These are phyloP conservation scores for Oreortyx pictus DNA, from an alignment of 2,797 vertebrate genomes.

Conservation along the genomic window DNA sequence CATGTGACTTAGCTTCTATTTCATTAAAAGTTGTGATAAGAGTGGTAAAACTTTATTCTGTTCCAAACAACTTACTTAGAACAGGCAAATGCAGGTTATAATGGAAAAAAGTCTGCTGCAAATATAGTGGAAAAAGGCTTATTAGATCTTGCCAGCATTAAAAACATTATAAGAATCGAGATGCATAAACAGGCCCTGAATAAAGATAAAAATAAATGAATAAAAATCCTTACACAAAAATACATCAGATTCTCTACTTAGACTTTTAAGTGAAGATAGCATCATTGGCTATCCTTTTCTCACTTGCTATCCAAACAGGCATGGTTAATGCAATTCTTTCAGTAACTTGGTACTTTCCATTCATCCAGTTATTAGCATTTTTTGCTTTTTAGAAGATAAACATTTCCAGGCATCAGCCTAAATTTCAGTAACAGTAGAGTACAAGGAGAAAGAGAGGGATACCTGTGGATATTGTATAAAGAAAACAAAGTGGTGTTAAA, in stretches of 20 bases:
- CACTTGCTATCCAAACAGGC: not conserved
- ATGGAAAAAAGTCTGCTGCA: not conserved
- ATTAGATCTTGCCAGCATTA: not conserved
- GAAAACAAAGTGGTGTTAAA: not conserved
- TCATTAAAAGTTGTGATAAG: not conserved
- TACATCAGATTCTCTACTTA: not conserved
- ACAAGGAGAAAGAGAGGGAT: not conserved
- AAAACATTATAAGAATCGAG: not conserved
- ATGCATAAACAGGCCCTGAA: not conserved
- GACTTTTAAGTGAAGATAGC: too few relatives aligned
- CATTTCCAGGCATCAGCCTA: not conserved
- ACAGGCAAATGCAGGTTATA: not conserved
- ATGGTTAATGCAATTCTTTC: not conserved
- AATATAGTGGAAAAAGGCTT: not conserved
- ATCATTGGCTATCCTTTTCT: not conserved
- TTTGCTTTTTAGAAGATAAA: not conserved
- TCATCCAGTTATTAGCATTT: not conserved
- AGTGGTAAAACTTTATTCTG: not conserved
- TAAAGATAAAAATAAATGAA: not conserved
- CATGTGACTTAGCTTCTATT: not conserved
- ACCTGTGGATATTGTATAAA: not conserved
- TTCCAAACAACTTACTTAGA: not conserved
- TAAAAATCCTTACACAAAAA: not conserved
- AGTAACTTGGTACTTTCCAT: not conserved
- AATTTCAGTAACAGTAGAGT: not conserved